Conservation (phyloP, 2,113 vertebrate species). For the Thunnus thynnus region DNA sequence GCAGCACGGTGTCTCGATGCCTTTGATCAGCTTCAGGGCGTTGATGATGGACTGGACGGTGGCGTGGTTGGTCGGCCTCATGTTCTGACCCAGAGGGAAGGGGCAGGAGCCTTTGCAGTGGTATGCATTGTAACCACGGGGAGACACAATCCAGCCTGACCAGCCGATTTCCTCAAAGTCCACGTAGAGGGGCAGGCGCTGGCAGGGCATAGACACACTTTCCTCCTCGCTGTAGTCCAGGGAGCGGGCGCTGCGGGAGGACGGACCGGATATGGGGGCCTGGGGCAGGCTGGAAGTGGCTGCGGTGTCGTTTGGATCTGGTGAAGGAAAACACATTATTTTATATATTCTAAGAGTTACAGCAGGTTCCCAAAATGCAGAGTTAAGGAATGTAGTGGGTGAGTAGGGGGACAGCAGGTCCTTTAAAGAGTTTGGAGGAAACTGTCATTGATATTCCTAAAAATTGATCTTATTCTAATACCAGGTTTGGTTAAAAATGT, state of each 20-base stretch:
- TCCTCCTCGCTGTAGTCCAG: slow-evolving; percentile 75
- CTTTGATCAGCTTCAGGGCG: slow-evolving; percentile 86
- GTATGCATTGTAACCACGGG: slow-evolving; percentile 89
- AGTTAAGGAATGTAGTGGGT: background rate
- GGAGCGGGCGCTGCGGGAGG: slow-evolving; percentile 80
- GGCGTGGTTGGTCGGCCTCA: slow-evolving; percentile 89
- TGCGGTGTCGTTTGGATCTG: slow-evolving; percentile 65
- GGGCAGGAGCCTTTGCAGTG: slow-evolving; percentile 88
- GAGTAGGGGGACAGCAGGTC: no score
- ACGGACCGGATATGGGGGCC: slow-evolving; percentile 34
- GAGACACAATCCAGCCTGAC: slow-evolving; percentile 90
- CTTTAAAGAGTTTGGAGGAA: background rate
- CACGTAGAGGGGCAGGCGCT: slow-evolving; percentile 86
- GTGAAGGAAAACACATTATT: background rate
- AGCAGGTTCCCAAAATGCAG: background rate
- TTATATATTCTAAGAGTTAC: background rate
- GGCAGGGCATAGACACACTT: slow-evolving; percentile 70
- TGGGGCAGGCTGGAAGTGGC: slow-evolving; percentile 63
- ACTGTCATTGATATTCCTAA: no score
- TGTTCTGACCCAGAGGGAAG: slow-evolving; percentile 89
- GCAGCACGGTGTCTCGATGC: slow-evolving; percentile 86
- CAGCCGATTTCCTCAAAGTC: slow-evolving; percentile 91
- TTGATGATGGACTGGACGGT: slow-evolving; percentile 90
- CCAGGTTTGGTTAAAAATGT: no score
- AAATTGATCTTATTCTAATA: no score